Evolutionary conservation across 2,797 vertebrate species (phyloP).

Genomic region (Myripristis jacobus): DNA sequence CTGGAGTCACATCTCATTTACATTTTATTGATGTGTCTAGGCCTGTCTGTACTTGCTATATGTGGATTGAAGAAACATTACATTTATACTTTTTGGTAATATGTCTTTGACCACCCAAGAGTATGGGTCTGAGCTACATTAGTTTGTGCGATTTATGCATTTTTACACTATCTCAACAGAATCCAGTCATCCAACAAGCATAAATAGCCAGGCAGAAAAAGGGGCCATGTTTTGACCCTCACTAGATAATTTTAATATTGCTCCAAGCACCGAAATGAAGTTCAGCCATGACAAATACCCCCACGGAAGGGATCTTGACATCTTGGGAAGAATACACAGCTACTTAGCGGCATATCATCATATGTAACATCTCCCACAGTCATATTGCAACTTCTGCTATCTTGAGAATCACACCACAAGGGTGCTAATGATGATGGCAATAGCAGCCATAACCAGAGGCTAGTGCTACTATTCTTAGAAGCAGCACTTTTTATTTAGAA

Average conservation of each 20-base stretch:
- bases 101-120: too few species aligned
- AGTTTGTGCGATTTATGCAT: too few species aligned
- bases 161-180: too few species aligned
- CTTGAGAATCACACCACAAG: slow-evolving; percentile 58
- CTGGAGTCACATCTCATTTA: too few species aligned
- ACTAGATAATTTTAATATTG: neutral
- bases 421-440: slow-evolving; percentile 72
- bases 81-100: too few species aligned
- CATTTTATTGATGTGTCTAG: too few species aligned
- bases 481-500: slow-evolving; percentile 68
- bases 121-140: too few species aligned
- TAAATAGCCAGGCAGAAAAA: too few species aligned
- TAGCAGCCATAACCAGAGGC: slow-evolving; percentile 62
- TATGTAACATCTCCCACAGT: slow-evolving; percentile 35
- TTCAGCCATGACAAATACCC: slow-evolving; percentile 3
- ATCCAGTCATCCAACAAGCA: too few species aligned
- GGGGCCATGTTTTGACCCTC: too few species aligned
- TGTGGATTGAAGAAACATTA: too few species aligned
- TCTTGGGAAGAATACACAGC: slow-evolving; percentile 23
- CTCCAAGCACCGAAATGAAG: neutral
- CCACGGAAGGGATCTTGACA: slow-evolving; percentile 13
- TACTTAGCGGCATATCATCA: slow-evolving; percentile 37
- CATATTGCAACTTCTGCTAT: slow-evolving; percentile 49
- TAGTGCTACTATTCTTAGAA: slow-evolving; percentile 70
- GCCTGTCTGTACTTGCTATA: too few species aligned